Evolutionary conservation across 2,797 vertebrate species (phyloP), one percentile per base, ranked within the genome.

Genomic region (Sebastolobus alascanus): DNA sequence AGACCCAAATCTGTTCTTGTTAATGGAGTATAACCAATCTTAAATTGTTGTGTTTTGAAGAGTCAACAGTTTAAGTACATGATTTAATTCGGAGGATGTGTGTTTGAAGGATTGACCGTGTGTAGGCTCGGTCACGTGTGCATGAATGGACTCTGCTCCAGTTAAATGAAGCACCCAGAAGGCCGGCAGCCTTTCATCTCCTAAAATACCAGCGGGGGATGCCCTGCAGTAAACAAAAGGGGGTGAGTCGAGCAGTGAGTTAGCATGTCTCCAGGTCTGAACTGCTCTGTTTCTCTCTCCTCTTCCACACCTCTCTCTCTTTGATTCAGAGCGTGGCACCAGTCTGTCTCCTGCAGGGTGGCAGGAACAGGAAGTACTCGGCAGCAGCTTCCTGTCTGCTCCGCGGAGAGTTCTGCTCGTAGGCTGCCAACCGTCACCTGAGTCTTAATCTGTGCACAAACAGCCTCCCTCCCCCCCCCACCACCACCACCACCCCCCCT

Each of bases 341-440:
- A 95, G 95, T 91, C 93, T 94, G 96, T 96, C 95, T 96, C 95
- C 93, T 94, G 92, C 87, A 93, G 92, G 87, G 91, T 95, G 92
- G 92, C 94, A 95, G 95, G 94, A 94, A 95, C 93, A 94, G 95
- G 96, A 96, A 96, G 93, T 96, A 93, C 84, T 96, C 90, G 90
- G 91, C 93, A 90, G 93, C 88, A 90, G 94, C 92, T 96, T 96
- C 96, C 96, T 94, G 95, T 94, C 95, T 93, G 90, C 76, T 86
- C 90, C 86, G 64, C 46, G 0, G 91, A 90, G 92, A 84, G 33
- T 88, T 70, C 80, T 95, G 94, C 94, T 76, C 78, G 67, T 85
- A 71, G 75, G 58, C 84, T 90, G 86, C 93, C 92, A 92, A 84
- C 91, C 64, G 68, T 89, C 91, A 93, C 92, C 90, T 92, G 90